A percentile compares a stretch with the other conserved stretches of the same genome.
Evolutionary conservation across 2,797 vertebrate genomes (phyloP).

Genomic region (Spondyliosoma cantharus): DNA sequence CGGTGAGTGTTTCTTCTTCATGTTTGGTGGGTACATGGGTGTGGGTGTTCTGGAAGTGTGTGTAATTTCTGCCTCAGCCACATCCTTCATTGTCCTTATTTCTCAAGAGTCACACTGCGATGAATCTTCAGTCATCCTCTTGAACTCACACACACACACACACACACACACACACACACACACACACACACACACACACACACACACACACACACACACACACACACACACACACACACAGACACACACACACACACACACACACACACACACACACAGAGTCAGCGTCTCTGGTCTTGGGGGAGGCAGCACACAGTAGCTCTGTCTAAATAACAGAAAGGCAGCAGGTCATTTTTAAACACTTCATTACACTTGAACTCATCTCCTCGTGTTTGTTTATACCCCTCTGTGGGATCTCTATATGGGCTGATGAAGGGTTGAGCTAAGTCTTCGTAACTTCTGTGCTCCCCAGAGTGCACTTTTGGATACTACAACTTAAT

Average conservation of each 20-base stretch:
- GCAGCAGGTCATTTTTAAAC: slow-evolving; percentile 51
- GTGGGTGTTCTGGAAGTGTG: neutral
- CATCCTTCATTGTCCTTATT: slow-evolving; percentile 30
- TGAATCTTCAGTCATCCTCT: slow-evolving; percentile 37
- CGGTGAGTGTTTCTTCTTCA: slow-evolving; percentile 88
- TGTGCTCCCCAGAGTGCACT: slow-evolving; percentile 29
- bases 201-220: slow-evolving; percentile 1
- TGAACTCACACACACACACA: neutral
- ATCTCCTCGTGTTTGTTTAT: slow-evolving; percentile 22
- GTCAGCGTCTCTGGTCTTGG: slow-evolving; percentile 8
- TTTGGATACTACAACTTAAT: neutral
- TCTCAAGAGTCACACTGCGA: slow-evolving; percentile 22
- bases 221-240: slow-evolving; percentile 1
- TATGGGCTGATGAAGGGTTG: slow-evolving; percentile 12
- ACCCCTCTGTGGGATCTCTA: neutral
- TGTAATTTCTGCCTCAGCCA: neutral
- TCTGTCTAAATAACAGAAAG: slow-evolving; percentile 47
- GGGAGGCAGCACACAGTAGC: slow-evolving; percentile 31
- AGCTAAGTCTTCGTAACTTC: slow-evolving; percentile 21
- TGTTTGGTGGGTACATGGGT: no score
- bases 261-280: neutral
- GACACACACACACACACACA: slow-evolving; percentile 3
- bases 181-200: slow-evolving; percentile 1
- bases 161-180: slow-evolving; percentile 3
- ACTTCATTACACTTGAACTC: slow-evolving; percentile 44